Evolutionary conservation across 2,888 invertebrate genomes (phyloP), one percentile per base, ranked within the genome.

Genomic region (Choreutis nemorana): DNA sequence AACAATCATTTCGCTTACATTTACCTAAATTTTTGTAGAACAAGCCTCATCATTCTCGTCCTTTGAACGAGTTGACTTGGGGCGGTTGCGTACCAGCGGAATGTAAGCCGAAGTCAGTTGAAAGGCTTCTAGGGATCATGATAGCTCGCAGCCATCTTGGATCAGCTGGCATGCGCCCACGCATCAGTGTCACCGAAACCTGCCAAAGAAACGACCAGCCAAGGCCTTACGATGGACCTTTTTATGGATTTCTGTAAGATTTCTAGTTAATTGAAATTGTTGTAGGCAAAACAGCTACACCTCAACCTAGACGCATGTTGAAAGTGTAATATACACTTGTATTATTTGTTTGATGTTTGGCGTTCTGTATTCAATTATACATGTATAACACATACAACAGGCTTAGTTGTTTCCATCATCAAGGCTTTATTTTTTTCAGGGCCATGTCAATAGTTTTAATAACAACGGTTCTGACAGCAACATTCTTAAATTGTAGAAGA

Each of bases 61-160:
- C 61, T 1, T 47, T 64, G 9, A 73, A 68, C 47, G 59, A 64
- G 40, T 34, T 83, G 28, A 71, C 78, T 31, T 82, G 81, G 82
- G 83, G 83, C 0, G 62, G 75, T 2, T 84, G 84, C 40, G 75
- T 81, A 8, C 84, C 84, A 0, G 59, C 61, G 0, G 53, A 64
- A 0, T 84, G 84, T 40, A 44, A 48, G 1, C 49, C 66, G 0
- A 39, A 33, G 0, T 62, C 73, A 0, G 64, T 73, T 9, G 61
- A 64, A 23, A 48, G 52, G 0, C 42, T 77, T 14, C 48, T 67
- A 2, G 43, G 46, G 1, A 50, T 60, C 2, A 48, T 75, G 49
- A 51, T 77, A 4, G 55, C 64, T 2, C 55, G 64, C 20, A 75
- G 73, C 39, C 71, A 77, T 23, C 60, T 77, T 0, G 68, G 66